Percentiles rank a stretch among this genome's conserved stretches.
Evolutionary conservation across 2,888 invertebrate species (phyloP).

Genomic region (Mimumesa dahlbomi): DNA sequence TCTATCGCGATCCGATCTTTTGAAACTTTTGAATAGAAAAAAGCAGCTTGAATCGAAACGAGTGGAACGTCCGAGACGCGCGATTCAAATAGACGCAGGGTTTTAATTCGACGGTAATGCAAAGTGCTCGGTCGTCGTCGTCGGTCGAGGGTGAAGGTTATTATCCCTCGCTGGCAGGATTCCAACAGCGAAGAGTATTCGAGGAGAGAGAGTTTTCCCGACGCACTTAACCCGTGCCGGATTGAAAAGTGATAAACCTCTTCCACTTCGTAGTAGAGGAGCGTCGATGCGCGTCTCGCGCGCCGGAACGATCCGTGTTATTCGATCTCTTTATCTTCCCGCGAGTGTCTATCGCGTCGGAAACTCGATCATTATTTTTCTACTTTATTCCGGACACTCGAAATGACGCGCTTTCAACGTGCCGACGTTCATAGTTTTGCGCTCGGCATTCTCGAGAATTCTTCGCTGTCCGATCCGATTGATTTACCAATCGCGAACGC

Average conservation of each 20-base stretch:
- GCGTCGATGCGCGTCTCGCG: slow-evolving; percentile 24
- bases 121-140: slow-evolving; percentile 60
- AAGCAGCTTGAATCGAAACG: too few relatives aligned
- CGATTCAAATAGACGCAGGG: slow-evolving; percentile 4
- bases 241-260: slow-evolving; percentile 65
- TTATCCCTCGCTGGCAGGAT: slow-evolving; percentile 72
- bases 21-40: too few relatives aligned
- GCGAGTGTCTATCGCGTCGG: neutral
- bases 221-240: slow-evolving; percentile 64
- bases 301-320: slow-evolving; percentile 29
- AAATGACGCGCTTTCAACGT: too few relatives aligned
- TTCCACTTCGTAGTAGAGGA: slow-evolving; percentile 10
- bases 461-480: too few relatives aligned
- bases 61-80: slow-evolving; percentile 20
- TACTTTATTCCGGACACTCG: neutral
- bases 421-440: too few relatives aligned
- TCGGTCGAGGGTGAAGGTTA: slow-evolving; percentile 71
- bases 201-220: slow-evolving; percentile 52
- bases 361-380: neutral
- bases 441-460: too few relatives aligned
- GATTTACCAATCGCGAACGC: too few relatives aligned
- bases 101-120: slow-evolving; percentile 67
- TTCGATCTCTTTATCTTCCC: slow-evolving; percentile 33
- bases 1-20: too few relatives aligned
- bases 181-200: slow-evolving; percentile 67